phyloP scores from a whole-genome alignment of 2,888 invertebrate genomes.

The Priapulus caudatus region DNA sequence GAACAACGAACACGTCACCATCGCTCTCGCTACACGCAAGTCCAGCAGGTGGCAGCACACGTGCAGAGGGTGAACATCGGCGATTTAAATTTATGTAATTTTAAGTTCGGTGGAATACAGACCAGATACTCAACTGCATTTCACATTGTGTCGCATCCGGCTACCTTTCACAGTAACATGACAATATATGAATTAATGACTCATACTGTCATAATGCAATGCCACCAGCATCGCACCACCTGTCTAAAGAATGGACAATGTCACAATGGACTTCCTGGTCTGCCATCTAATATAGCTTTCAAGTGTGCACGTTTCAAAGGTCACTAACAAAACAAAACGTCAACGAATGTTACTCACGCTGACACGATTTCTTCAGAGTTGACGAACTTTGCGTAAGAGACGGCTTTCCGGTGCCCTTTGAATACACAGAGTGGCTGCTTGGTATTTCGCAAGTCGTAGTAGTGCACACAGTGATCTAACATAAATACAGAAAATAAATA shows the following conservation, averaged over 20 bases:
- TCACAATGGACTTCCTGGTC: too few relatives aligned
- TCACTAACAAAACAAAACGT: background rate
- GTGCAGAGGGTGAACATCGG: background rate
- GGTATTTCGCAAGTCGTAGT: slow-evolving; percentile 77
- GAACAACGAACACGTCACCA: slow-evolving; percentile 8
- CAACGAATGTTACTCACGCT: slow-evolving; percentile 44
- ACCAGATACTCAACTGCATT: too few relatives aligned
- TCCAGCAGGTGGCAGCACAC: background rate
- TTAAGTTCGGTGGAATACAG: too few relatives aligned
- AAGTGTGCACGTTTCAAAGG: too few relatives aligned
- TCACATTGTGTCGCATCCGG: too few relatives aligned
- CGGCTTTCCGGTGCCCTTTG: slow-evolving; percentile 80
- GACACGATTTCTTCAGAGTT: slow-evolving; percentile 73
- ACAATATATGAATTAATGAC: too few relatives aligned
- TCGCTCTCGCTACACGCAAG: background rate
- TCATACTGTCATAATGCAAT: too few relatives aligned
- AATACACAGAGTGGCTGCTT: slow-evolving; percentile 67
- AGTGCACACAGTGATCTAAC: slow-evolving; percentile 82
- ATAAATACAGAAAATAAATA: slow-evolving; percentile 8
- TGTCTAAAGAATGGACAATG: too few relatives aligned
- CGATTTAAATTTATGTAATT: too few relatives aligned
- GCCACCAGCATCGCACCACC: too few relatives aligned
- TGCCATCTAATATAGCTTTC: too few relatives aligned
- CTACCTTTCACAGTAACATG: too few relatives aligned
- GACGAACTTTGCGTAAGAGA: slow-evolving; percentile 83